Base-by-base conservation (phyloP, 2,797 vertebrate species). In the Poeciliopsis infans region DNA sequence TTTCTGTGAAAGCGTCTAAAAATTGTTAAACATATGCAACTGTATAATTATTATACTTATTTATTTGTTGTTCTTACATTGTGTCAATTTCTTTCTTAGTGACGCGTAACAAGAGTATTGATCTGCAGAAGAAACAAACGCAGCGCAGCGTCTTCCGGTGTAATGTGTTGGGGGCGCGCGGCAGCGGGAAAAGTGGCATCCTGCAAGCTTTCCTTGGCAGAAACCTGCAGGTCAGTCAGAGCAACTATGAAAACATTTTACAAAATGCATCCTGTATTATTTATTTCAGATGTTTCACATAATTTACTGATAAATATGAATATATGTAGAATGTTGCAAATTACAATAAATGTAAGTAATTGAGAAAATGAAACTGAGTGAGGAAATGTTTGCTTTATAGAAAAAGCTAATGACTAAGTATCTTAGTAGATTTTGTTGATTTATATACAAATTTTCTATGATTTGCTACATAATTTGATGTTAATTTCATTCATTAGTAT, bases 111-210 rank as follows among this genome's bases (percentile, higher is more conserved):
- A 99, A 99, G 90, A 97, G 98, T 87, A 98, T 99, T 78, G 98
- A 99, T 86, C 96, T 99, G 68, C 98, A 99, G 94, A 99, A 99
- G 95, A 98, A 97, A 75, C 98, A 99, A 85, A 99, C 98, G 31
- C 98, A 99, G 92, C 97, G 98, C 79, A 99, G 97, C 43, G 98
- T 99, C 53, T 99, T 99, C 92, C 95, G 96, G 85, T 99, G 98
- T 90, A 99, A 99, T 41, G 95, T 99, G 31, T 89, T 99, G 84
- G 98, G 98, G 10, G 95, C 96, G 61, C 95, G 93, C 57, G 96
- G 93, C 85, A 97, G 97, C 69, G 98, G 98, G 68, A 99, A 99
- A 93, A 97, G 95, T 49, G 96, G 97, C 88, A 96, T 99, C 93
- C 96, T 99, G 69, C 98, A 99, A 84, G 96, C 97, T 57, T 97